Conservation (phyloP, 2,888 invertebrate genomes). For the Cepaea hortensis region DNA sequence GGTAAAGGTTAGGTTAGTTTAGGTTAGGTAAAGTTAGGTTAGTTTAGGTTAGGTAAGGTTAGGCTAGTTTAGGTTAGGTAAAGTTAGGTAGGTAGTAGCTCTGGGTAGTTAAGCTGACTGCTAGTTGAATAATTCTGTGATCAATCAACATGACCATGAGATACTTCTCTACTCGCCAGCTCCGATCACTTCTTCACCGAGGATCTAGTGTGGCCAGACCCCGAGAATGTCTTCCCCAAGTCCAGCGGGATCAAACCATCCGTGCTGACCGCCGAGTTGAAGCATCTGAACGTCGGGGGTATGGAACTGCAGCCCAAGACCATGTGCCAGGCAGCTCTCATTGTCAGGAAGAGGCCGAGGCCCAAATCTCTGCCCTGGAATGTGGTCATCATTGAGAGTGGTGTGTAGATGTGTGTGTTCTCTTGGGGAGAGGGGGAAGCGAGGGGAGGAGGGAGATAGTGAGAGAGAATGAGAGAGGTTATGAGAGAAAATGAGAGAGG, state of each 20-base stretch:
- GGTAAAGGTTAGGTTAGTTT: no score
- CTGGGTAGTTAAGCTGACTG: background rate
- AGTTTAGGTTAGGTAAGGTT: no score
- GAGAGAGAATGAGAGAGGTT: no score
- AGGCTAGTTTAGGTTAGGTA: no score
- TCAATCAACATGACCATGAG: no score
- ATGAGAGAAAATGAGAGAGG: no score
- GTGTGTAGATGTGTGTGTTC: conserved; percentile 8
- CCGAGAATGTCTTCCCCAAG: conserved; percentile 3
- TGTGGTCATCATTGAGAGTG: conserved; percentile 39
- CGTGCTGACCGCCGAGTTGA: background rate
- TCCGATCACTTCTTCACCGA: conserved; percentile 29
- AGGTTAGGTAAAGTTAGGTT: no score
- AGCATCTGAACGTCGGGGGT: conserved; percentile 15
- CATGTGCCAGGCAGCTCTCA: conserved; percentile 16
- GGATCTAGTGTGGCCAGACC: conserved; percentile 45
- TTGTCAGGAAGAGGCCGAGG: conserved; percentile 21
- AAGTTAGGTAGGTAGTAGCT: background rate
- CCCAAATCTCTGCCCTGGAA: conserved; percentile 42
- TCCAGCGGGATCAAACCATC: conserved; percentile 36
- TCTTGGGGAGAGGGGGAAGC: no score
- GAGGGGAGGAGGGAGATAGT: no score
- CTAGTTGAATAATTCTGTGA: background rate
- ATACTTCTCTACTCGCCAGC: background rate
- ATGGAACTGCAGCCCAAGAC: conserved; percentile 14